Conservation (phyloP, 2,113 vertebrate species). For the Glareola pratincola region DNA sequence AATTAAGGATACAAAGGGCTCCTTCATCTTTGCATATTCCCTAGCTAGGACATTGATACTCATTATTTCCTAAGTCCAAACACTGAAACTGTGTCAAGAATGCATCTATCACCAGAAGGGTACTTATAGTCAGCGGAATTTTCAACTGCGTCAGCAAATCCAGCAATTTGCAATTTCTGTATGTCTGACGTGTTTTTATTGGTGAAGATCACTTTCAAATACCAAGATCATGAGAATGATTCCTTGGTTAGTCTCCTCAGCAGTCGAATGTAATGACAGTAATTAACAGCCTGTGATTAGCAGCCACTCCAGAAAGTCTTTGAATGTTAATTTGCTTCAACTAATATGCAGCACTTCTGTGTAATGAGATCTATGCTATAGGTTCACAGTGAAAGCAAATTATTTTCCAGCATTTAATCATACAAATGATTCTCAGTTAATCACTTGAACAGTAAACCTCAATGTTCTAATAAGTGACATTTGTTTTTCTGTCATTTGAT, state of each 20-base stretch:
- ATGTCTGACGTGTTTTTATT: slow-evolving; percentile 91
- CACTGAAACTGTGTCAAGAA: slow-evolving; percentile 99
- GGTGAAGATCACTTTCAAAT: slow-evolving; percentile 92
- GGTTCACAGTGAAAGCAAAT: slow-evolving; percentile 78
- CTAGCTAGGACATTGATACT: slow-evolving; percentile 99
- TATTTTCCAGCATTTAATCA: slow-evolving; percentile 81
- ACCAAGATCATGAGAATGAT: slow-evolving; percentile 93
- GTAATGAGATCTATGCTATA: slow-evolving; percentile 79
- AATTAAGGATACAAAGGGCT: slow-evolving; percentile 96
- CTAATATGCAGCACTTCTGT: slow-evolving; percentile 78
- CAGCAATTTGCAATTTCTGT: slow-evolving; percentile 94
- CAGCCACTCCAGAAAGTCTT: slow-evolving; percentile 84
- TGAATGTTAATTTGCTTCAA: slow-evolving; percentile 89
- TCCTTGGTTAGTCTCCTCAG: slow-evolving; percentile 84
- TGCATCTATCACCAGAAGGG: slow-evolving; percentile 92
- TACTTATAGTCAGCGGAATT: slow-evolving; percentile 86
- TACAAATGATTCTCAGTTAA: slow-evolving; percentile 80
- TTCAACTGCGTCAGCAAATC: slow-evolving; percentile 92
- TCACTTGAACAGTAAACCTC: slow-evolving; percentile 76
- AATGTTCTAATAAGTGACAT: slow-evolving; percentile 74
- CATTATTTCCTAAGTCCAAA: slow-evolving; percentile 99
- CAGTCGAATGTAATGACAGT: slow-evolving; percentile 88
- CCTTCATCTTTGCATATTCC: slow-evolving; percentile 96
- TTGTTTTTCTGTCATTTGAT: slow-evolving; percentile 72
- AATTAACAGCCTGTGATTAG: slow-evolving; percentile 94